These are phyloP conservation scores for Drosophila ficusphila DNA, from an alignment of 1,140 invertebrate genomes.

Conservation along the genomic window DNA sequence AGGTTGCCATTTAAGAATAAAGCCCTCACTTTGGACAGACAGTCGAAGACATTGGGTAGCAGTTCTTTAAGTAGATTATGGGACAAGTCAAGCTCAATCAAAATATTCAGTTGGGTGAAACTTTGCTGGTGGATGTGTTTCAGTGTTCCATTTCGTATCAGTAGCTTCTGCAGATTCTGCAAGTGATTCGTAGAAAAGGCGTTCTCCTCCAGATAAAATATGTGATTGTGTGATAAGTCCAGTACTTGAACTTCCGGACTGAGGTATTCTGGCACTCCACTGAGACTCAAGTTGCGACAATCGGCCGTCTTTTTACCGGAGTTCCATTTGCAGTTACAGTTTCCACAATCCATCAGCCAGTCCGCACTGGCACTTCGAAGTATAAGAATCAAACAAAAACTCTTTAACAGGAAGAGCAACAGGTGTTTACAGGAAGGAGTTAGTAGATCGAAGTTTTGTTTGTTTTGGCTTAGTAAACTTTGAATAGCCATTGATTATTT, in stretches of 20 bases:
- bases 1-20: conserved; percentile 90
- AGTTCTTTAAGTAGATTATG: conserved; percentile 89
- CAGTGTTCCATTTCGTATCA: conserved; percentile 89
- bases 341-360: conserved; percentile 85
- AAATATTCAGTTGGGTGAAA: conserved; percentile 89
- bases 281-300: conserved; percentile 88
- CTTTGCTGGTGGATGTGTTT: conserved; percentile 88
- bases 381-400: conserved; percentile 3
- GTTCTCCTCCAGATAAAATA: conserved; percentile 87
- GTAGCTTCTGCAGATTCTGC: conserved; percentile 91
- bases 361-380: conserved; percentile 61
- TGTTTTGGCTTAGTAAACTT: not conserved
- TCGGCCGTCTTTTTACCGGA: conserved; percentile 92
- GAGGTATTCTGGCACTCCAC: conserved; percentile 88
- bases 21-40: conserved; percentile 88
- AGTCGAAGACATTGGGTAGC: conserved; percentile 89
- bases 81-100: conserved; percentile 93
- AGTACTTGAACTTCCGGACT: conserved; percentile 90
- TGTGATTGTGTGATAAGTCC: conserved; percentile 89
- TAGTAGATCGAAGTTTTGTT: not conserved
- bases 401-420: not conserved
- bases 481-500: not conserved
- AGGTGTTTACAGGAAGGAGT: conserved; percentile 1
- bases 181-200: conserved; percentile 89
- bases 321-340: conserved; percentile 91